Base-by-base conservation (phyloP, 1,140 invertebrate genomes). In the Phenacoccus solenopsis region DNA sequence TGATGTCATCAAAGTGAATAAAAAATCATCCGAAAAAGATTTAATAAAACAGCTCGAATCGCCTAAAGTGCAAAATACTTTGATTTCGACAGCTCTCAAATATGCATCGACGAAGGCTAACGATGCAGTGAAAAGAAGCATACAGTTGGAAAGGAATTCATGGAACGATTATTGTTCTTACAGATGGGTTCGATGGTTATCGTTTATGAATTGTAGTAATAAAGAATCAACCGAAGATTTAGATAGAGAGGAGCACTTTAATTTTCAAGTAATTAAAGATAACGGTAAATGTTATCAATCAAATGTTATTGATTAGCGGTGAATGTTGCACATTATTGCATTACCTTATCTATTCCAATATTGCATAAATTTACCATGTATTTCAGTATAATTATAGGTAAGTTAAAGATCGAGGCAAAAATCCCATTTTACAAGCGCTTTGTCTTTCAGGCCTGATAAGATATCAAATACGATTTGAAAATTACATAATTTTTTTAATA, bases 151-250 rank as follows among this genome's bases (percentile, higher is more conserved):
- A 25, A 20, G 59, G 4, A 64, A 16, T 16, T 64, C 25, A 16
- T 64, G 59, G 59, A 35, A 49, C 0, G 67, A 57, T 13, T 71
- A 71, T 32, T 71, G 70, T 61, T 22, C 61, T 16, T 71, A 71
- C 20, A 61, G 67, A 0, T 71, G 70, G 70, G 4, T 71, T 21
- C 68, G 70, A 27, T 71, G 67, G 67, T 64, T 71, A n/a, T 68
- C 70, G 1, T 71, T 71, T 24, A 69, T 71, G 70, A 30, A 71
- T 49, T 71, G 70, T 28, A 67, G 59, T 0, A 22, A 16, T 10
- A 22, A 49, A 16, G 56, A n/a, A 9, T 59, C 59, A 24, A 64
- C 59, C 1, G 9, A 4, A 10, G 59, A 64, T 24, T 9, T 25
- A 3, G 59, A 64, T 27, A 9, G 59, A 24, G 59, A 64, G 25